Conservation (phyloP, 1,140 invertebrate genomes). For the Neodiprion fabricii region DNA sequence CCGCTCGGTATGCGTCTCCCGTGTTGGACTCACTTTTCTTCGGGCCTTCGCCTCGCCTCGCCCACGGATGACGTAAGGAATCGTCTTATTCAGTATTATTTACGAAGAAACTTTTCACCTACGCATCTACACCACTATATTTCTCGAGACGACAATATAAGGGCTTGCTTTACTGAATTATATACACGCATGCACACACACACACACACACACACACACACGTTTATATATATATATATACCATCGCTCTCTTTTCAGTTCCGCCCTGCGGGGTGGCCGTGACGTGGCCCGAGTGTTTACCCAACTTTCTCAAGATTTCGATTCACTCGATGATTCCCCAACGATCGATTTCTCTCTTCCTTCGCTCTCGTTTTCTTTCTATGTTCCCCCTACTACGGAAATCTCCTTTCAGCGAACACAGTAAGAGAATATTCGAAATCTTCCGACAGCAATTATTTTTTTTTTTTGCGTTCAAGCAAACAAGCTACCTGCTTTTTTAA, state of each 20-base stretch:
- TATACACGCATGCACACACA: too few species aligned
- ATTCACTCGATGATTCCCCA: constrained; percentile 13
- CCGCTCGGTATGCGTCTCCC: constrained; percentile 50
- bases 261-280: constrained; percentile 11
- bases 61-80: constrained; percentile 49
- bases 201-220: neutral
- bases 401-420: neutral
- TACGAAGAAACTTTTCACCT: constrained; percentile 43
- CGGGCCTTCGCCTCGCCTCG: constrained; percentile 19
- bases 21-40: constrained; percentile 50
- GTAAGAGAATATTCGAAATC: neutral
- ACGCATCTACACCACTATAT: neutral
- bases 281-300: constrained; percentile 27
- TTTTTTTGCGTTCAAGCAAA: neutral
- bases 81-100: constrained; percentile 49
- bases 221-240: neutral
- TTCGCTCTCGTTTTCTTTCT: neutral
- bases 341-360: constrained; percentile 8
- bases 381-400: neutral
- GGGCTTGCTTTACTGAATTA: constrained; percentile 30
- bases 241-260: neutral
- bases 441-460: neutral
- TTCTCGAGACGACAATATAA: constrained; percentile 44
- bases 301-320: constrained; percentile 29
- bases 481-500: too few species aligned